These are phyloP conservation scores for Riparia riparia DNA, from an alignment of 2,113 vertebrate species.

Conservation along the genomic window DNA sequence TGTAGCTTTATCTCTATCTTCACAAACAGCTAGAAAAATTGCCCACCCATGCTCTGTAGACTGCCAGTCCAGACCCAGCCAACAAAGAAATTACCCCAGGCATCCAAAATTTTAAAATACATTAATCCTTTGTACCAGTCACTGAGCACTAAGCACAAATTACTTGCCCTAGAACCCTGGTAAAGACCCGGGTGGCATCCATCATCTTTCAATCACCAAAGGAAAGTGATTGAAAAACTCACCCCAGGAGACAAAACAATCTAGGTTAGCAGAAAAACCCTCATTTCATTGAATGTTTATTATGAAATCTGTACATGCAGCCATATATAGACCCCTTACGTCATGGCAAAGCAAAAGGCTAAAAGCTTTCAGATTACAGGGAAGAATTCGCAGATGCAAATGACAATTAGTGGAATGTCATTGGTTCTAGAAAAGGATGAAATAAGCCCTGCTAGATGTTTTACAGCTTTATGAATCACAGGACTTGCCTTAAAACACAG, in stretches of 20 bases:
- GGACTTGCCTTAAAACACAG: not conserved
- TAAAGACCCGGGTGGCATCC: not conserved
- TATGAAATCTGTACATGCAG: not conserved
- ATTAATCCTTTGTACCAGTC: conserved; percentile 41
- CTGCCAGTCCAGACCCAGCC: not conserved
- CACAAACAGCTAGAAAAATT: conserved; percentile 20
- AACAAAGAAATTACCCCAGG: not conserved
- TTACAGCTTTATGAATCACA: not conserved
- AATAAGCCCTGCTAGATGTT: not conserved
- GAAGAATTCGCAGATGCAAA: not conserved
- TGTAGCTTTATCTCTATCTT: conserved; percentile 58
- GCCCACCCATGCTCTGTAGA: conserved; percentile 19
- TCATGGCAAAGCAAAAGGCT: not conserved
- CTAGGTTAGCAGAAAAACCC: not conserved
- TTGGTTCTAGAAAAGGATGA: not conserved
- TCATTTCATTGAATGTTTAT: not conserved
- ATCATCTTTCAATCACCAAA: conserved; percentile 22
- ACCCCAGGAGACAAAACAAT: conserved; percentile 1
- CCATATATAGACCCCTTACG: not conserved
- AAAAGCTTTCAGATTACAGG: not conserved
- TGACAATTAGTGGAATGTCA: not conserved
- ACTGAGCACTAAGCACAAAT: conserved; percentile 18
- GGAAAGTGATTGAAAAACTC: conserved; percentile 39
- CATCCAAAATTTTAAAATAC: conserved; percentile 16
- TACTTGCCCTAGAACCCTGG: not conserved